phyloP scores from a whole-genome alignment of 1,140 invertebrate species.

The Bombus cullumanus region DNA sequence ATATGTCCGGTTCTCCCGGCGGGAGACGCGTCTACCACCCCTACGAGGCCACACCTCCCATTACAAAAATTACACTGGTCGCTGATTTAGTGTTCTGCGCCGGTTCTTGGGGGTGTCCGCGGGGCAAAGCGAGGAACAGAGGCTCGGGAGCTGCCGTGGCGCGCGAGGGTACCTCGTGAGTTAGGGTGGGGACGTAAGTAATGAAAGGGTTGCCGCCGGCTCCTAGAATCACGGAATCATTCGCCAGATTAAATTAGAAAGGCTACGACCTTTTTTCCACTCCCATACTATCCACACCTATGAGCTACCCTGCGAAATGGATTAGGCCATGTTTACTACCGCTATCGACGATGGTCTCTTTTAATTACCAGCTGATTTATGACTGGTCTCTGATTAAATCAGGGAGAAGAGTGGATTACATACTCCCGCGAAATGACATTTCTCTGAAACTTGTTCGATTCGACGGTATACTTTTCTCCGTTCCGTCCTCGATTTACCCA shows the following conservation, averaged over 20 bases:
- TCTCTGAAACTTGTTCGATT: slow-evolving; percentile 46
- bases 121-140: slow-evolving; percentile 51
- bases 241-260: slow-evolving; percentile 84
- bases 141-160: slow-evolving; percentile 43
- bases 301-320: slow-evolving; percentile 63
- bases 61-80: slow-evolving; percentile 83
- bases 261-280: slow-evolving; percentile 71
- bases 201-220: slow-evolving; percentile 82
- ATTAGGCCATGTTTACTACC: slow-evolving; percentile 70
- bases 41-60: slow-evolving; percentile 82
- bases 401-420: slow-evolving; percentile 54
- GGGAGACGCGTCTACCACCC: slow-evolving; percentile 63
- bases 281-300: slow-evolving; percentile 55
- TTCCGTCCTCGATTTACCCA: slow-evolving; percentile 6
- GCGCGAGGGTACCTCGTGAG: slow-evolving; percentile 47
- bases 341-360: slow-evolving; percentile 59
- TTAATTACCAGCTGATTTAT: slow-evolving; percentile 75
- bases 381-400: slow-evolving; percentile 69
- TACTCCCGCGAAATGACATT: slow-evolving; percentile 51
- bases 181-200: slow-evolving; percentile 78
- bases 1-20: slow-evolving; percentile 37
- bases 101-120: slow-evolving; percentile 69
- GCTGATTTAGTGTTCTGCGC: slow-evolving; percentile 82
- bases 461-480: slow-evolving; percentile 16
- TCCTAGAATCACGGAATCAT: slow-evolving; percentile 83